These are phyloP conservation scores for Mirounga angustirostris DNA, from an alignment of 2,113 vertebrate genomes.

Conservation along the genomic window DNA sequence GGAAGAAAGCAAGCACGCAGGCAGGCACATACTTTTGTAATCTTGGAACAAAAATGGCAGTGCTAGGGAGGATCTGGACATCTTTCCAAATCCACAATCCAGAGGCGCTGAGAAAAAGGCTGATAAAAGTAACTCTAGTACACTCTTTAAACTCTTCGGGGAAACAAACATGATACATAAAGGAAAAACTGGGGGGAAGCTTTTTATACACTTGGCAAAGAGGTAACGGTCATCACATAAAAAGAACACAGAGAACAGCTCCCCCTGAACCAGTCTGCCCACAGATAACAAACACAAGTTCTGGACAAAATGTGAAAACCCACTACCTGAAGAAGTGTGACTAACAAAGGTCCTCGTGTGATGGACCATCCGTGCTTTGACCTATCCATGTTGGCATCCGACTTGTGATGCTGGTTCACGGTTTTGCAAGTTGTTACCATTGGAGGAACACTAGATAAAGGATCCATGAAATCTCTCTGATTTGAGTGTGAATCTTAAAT, in stretches of 20 bases:
- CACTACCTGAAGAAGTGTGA: not conserved
- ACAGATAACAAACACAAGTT: too few relatives aligned
- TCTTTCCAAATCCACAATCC: not conserved
- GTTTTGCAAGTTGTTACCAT: accelerated
- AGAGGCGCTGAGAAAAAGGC: not conserved
- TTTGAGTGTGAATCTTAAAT: not conserved
- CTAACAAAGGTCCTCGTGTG: not conserved
- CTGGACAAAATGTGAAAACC: not conserved
- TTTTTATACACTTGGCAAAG: not conserved
- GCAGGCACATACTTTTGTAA: not conserved
- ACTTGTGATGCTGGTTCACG: not conserved
- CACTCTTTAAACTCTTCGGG: not conserved
- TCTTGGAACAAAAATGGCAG: not conserved
- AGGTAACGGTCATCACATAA: not conserved
- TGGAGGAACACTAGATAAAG: not conserved
- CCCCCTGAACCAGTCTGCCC: not conserved
- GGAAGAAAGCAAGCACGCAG: not conserved
- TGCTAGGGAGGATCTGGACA: not conserved
- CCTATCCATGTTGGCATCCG: accelerated
- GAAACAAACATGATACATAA: not conserved
- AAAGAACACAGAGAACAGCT: not conserved
- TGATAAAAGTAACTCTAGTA: not conserved
- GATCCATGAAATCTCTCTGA: not conserved
- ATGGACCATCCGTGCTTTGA: accelerated
- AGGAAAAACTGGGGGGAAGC: not conserved